These are phyloP conservation scores for Gandaritis pyraliata DNA, from an alignment of 2,888 invertebrate species.

Conservation along the genomic window DNA sequence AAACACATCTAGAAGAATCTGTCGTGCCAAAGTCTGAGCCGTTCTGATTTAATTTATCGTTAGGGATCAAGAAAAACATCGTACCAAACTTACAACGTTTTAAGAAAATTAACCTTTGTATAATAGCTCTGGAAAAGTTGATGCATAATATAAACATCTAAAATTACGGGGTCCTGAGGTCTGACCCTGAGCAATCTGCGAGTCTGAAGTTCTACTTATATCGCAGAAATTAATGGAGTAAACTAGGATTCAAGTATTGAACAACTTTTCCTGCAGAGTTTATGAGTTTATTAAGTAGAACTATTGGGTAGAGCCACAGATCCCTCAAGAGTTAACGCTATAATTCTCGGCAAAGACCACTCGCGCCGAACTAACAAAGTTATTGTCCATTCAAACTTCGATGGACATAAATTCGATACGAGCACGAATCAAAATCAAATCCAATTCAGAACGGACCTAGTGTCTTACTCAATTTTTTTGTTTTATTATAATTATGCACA, in stretches of 20 bases:
- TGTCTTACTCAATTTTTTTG: conserved; percentile 54
- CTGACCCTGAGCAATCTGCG: background rate
- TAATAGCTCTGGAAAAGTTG: conserved; percentile 5
- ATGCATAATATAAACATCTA: background rate
- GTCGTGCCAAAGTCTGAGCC: conserved; percentile 36
- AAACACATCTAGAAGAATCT: conserved; percentile 38
- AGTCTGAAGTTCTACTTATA: conserved; percentile 21
- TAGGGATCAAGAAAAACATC: conserved; percentile 25
- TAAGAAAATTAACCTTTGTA: conserved; percentile 9
- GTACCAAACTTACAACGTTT: conserved; percentile 17
- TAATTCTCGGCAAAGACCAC: conserved; percentile 55
- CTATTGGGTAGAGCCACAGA: conserved; percentile 40
- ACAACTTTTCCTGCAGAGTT: conserved; percentile 39
- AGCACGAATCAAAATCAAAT: conserved; percentile 59
- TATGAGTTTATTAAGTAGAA: conserved; percentile 46
- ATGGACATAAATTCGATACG: conserved; percentile 61
- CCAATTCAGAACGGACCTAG: conserved; percentile 51
- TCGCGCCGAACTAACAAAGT: conserved; percentile 60
- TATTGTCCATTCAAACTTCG: conserved; percentile 65
- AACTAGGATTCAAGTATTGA: conserved; percentile 36
- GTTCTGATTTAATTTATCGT: conserved; percentile 41
- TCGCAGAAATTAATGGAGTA: conserved; percentile 33
- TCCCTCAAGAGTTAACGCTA: conserved; percentile 33
- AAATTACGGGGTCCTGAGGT: background rate
- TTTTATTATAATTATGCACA: conserved; percentile 48